A percentile compares a stretch with the other conserved stretches of the same genome.
Evolutionary conservation across 2,113 vertebrate genomes (phyloP).

Genomic region (Pithys albifrons): DNA sequence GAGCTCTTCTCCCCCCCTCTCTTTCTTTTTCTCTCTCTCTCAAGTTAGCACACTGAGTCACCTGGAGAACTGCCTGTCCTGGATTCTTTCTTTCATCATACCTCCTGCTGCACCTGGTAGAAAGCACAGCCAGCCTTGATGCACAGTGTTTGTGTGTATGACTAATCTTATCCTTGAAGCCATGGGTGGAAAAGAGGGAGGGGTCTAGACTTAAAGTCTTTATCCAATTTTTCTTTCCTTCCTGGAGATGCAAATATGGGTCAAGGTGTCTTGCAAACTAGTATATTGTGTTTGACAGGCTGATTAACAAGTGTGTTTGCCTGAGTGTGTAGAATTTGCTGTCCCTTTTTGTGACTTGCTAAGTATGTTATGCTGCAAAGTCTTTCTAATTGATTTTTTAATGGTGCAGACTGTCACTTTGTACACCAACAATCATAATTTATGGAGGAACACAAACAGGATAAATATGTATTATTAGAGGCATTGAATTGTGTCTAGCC

Average conservation of each 20-base stretch:
- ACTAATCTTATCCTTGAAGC: neutral
- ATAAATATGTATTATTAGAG: neutral
- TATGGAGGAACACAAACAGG: neutral
- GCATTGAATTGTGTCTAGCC: neutral
- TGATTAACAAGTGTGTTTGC: neutral
- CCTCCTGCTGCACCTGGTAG: conserved; percentile 3
- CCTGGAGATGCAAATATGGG: neutral
- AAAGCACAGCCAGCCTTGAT: neutral
- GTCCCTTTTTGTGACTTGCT: neutral
- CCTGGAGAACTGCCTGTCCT: neutral
- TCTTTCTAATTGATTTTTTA: neutral
- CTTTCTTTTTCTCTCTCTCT: neutral
- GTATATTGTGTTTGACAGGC: neutral
- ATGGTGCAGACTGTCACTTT: neutral
- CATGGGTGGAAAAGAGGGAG: neutral
- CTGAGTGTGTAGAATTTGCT: neutral
- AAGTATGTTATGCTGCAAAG: fast-evolving
- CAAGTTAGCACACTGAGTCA: neutral
- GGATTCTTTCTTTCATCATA: neutral
- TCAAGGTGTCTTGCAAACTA: neutral
- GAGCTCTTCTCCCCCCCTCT: neutral
- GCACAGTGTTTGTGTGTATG: neutral
- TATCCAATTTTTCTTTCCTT: neutral
- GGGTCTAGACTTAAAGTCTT: neutral
- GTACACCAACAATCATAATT: neutral